A percentile compares a stretch with the other conserved stretches of the same genome.
These are phyloP conservation scores for Theristus sp. DNA, from an alignment of 2,888 invertebrate species.

Conservation along the genomic window DNA sequence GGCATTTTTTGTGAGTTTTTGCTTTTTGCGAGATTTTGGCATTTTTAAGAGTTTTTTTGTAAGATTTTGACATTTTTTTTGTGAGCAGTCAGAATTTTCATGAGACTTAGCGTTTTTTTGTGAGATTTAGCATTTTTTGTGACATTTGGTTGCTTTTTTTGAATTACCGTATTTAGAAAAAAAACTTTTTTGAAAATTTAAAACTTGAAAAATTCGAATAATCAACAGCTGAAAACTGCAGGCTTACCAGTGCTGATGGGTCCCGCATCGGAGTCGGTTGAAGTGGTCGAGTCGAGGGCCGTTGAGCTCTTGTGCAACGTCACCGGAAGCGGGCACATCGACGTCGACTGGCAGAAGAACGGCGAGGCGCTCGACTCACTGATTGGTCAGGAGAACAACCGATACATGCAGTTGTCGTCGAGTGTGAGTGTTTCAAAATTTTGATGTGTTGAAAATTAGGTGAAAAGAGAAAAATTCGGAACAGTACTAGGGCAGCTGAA, in stretches of 20 bases:
- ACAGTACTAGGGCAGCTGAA: no score
- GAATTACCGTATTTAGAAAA: background rate
- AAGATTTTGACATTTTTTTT: no score
- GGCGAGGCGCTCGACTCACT: slow-evolving; percentile 13
- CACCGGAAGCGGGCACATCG: slow-evolving; percentile 6
- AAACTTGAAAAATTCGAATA: background rate
- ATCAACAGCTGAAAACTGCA: slow-evolving; percentile 1
- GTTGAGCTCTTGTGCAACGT: slow-evolving; percentile 15
- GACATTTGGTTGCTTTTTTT: no score
- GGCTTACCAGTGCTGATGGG: slow-evolving; percentile 16
- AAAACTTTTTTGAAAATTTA: background rate
- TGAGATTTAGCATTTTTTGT: no score
- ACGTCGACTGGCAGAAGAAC: slow-evolving; percentile 21
- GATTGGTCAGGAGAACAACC: background rate
- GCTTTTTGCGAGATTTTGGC: background rate
- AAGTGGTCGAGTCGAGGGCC: slow-evolving; percentile 13
- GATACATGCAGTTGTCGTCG: background rate
- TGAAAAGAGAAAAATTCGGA: no score
- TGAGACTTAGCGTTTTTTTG: no score
- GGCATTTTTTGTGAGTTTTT: background rate
- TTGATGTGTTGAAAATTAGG: background rate
- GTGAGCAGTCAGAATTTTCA: background rate
- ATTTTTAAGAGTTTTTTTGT: background rate
- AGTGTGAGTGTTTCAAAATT: background rate
- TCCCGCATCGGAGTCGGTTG: slow-evolving; percentile 10